These are phyloP conservation scores for Nemotelus pantherinus DNA, from an alignment of 2,888 invertebrate species.

Conservation along the genomic window DNA sequence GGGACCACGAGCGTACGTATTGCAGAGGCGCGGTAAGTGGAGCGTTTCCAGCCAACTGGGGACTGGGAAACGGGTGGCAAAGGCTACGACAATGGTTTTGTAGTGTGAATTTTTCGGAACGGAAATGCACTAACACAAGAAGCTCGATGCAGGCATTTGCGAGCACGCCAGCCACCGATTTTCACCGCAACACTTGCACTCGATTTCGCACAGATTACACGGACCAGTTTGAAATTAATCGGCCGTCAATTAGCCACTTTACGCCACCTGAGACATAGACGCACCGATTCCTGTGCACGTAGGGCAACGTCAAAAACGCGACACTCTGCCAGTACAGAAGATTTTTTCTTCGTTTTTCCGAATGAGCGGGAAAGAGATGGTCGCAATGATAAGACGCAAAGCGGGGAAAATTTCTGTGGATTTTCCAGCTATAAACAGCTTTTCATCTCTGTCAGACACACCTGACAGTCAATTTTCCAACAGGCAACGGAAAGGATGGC, in stretches of 20 bases:
- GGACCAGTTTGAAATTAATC: not conserved
- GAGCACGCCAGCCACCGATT: not conserved
- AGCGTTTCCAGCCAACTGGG: not conserved
- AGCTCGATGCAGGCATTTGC: not conserved
- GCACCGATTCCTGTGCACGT: conserved; percentile 42
- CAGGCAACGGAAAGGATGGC: conserved; percentile 32
- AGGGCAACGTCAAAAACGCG: conserved; percentile 44
- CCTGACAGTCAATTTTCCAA: conserved; percentile 9
- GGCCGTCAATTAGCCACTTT: conserved; percentile 9
- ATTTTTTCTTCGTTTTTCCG: conserved; percentile 41
- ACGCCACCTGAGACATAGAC: conserved; percentile 18
- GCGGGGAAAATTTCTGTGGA: conserved; percentile 17
- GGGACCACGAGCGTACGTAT: not conserved
- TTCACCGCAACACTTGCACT: not conserved
- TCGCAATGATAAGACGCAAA: not conserved
- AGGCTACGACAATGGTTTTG: not conserved
- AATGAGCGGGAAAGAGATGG: conserved; percentile 22
- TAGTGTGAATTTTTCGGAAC: conserved; percentile 10
- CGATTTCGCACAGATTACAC: not conserved
- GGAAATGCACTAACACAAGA: conserved; percentile 39
- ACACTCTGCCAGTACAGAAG: conserved; percentile 40
- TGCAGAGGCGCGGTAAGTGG: not conserved
- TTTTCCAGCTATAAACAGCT: conserved; percentile 25
- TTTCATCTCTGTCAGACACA: conserved; percentile 32
- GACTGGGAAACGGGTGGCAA: conserved; percentile 5